A percentile compares a stretch with the other conserved stretches of the same genome.
phyloP scores from a whole-genome alignment of 2,797 vertebrate genomes.

The Rhynchonycteris naso region DNA sequence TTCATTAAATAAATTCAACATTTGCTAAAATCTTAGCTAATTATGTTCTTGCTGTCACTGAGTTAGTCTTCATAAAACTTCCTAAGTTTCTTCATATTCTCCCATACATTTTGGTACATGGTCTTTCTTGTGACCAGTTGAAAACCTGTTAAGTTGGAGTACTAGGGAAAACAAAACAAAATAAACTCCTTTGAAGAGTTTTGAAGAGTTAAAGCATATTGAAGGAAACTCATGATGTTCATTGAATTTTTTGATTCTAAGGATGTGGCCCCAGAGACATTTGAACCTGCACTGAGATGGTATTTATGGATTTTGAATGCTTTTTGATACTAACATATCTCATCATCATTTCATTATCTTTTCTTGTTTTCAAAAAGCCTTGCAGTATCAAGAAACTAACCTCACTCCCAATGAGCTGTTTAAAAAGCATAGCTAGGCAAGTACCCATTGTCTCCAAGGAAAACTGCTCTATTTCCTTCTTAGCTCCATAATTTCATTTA shows the following conservation, averaged over 20 bases:
- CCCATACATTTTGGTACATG: not conserved
- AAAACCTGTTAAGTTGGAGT: not conserved
- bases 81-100: not conserved
- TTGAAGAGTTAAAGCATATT: not conserved
- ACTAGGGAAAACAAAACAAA: not conserved
- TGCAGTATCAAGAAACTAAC: not conserved
- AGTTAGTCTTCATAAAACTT: slow-evolving; percentile 28
- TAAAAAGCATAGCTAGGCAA: not conserved
- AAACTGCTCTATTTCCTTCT: slow-evolving; percentile 54
- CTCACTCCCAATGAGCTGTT: not conserved
- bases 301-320: slow-evolving; percentile 21
- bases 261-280: not conserved
- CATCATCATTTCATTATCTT: not conserved
- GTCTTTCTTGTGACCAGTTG: not conserved
- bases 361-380: not conserved
- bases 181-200: not conserved
- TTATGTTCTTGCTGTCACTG: slow-evolving; percentile 27
- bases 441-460: not conserved
- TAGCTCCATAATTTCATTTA: slow-evolving; percentile 66
- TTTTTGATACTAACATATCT: not conserved
- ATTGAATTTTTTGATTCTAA: not conserved
- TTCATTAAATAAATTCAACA: slow-evolving; percentile 44
- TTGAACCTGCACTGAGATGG: not conserved
- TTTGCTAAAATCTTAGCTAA: slow-evolving; percentile 49
- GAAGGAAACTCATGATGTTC: not conserved